Evolutionary conservation across 2,113 vertebrate genomes (phyloP).

Genomic region (Holacanthus passer): DNA sequence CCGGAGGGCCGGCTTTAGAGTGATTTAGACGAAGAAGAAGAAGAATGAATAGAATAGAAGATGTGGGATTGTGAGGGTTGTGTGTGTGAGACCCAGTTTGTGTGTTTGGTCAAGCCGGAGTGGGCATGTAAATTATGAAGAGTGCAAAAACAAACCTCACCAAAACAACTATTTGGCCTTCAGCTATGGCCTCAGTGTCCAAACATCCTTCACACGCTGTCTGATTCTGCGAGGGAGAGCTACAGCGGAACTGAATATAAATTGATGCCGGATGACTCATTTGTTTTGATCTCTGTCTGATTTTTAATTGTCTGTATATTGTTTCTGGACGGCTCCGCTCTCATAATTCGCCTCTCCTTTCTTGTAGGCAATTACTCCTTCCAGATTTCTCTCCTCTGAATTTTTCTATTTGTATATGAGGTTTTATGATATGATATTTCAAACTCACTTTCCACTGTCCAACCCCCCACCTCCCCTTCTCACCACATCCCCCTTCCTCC

Average conservation of each 20-base stretch:
- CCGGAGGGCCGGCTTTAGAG: conserved; percentile 48
- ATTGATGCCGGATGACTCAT: conserved; percentile 3
- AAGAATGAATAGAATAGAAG: neutral
- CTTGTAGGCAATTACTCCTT: neutral
- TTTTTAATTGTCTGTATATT: neutral
- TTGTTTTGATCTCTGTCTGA: conserved; percentile 19
- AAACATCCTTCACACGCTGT: conserved; percentile 9
- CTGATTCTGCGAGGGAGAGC: neutral
- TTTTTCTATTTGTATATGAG: neutral
- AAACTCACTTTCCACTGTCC: neutral
- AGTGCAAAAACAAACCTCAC: neutral
- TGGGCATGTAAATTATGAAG: conserved; percentile 3
- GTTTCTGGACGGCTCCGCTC: neutral
- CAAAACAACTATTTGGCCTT: neutral
- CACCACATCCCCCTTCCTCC: neutral
- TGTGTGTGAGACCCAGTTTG: conserved; percentile 13
- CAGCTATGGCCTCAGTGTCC: conserved; percentile 28
- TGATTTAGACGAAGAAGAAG: conserved; percentile 24
- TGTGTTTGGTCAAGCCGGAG: neutral
- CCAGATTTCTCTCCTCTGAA: neutral
- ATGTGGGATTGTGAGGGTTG: neutral
- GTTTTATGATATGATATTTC: conserved; percentile 3
- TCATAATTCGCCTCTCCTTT: neutral
- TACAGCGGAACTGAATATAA: neutral
- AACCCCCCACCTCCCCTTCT: neutral